A percentile compares a stretch with the other conserved stretches of the same genome.
Evolutionary conservation across 2,888 invertebrate species (phyloP).

Genomic region (Portevinia maculata): DNA sequence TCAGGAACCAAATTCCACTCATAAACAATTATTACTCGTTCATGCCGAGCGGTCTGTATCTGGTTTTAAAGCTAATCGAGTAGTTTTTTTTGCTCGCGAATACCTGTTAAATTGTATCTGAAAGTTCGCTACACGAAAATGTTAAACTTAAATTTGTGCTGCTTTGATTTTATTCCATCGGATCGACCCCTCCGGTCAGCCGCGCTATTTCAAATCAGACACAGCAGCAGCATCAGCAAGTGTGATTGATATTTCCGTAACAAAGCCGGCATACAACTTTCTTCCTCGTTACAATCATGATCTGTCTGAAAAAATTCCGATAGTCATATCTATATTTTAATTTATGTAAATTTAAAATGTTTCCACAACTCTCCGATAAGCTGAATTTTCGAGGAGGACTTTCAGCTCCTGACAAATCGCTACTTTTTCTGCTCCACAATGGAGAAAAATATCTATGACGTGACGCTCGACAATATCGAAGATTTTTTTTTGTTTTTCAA

Average conservation of each 20-base stretch:
- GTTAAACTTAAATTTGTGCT: slow-evolving; percentile 11
- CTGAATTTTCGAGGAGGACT: slow-evolving; percentile 34
- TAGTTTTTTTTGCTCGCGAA: slow-evolving; percentile 8
- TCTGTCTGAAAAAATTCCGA: slow-evolving; percentile 14
- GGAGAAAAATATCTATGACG: slow-evolving; percentile 19
- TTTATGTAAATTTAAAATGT: slow-evolving; percentile 63
- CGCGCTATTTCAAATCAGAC: slow-evolving; percentile 8
- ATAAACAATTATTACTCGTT: slow-evolving; percentile 50
- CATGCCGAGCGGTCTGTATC: slow-evolving; percentile 25
- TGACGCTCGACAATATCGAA: slow-evolving; percentile 1
- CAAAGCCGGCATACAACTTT: slow-evolving; percentile 51
- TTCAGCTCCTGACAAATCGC: not conserved
- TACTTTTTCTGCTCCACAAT: slow-evolving; percentile 42
- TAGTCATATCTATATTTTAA: slow-evolving; percentile 26
- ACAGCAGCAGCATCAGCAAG: not conserved
- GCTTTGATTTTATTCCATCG: slow-evolving; percentile 35
- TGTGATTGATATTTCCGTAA: slow-evolving; percentile 58
- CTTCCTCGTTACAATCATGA: slow-evolving; percentile 53
- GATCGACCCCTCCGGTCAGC: slow-evolving; percentile 19
- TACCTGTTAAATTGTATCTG: slow-evolving; percentile 35
- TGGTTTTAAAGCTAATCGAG: slow-evolving; percentile 26
- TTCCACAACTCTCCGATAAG: not conserved
- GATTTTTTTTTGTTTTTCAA: slow-evolving; percentile 62
- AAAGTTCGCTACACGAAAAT: slow-evolving; percentile 10
- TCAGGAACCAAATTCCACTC: slow-evolving; percentile 59